phyloP scores from a whole-genome alignment of 2,113 vertebrate species.

The Empidonax alnorum region DNA sequence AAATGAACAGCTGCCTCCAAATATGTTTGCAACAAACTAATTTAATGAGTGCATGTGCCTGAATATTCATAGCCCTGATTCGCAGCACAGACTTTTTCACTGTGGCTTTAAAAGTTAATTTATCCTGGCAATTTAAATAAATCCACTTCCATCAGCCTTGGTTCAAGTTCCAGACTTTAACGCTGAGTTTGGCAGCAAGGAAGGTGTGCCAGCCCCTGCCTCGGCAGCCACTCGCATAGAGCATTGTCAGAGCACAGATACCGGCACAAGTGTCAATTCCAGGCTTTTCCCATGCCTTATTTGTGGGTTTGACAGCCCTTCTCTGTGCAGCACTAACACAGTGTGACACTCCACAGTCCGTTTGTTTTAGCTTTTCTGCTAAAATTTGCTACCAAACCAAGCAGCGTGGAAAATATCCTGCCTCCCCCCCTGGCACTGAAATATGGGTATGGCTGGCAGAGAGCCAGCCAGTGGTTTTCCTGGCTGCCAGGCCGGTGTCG shows the following conservation, averaged over 20 bases:
- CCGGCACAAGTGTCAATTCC: background rate
- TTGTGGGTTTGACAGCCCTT: background rate
- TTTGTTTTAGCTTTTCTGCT: constrained; percentile 26
- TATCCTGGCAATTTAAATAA: constrained; percentile 63
- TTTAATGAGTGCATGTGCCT: constrained; percentile 66
- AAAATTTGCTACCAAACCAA: background rate
- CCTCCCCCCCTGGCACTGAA: background rate
- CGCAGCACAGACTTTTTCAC: background rate
- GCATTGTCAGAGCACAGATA: background rate
- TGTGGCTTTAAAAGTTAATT: constrained; percentile 67
- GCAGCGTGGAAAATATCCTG: background rate
- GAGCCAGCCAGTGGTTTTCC: background rate
- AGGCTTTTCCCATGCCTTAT: background rate
- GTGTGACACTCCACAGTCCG: background rate
- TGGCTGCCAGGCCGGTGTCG: accelerated
- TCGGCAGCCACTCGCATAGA: background rate
- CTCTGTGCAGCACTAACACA: background rate
- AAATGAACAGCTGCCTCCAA: constrained; percentile 78
- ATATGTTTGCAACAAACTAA: constrained; percentile 71
- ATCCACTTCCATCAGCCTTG: constrained; percentile 3
- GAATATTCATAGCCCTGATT: constrained; percentile 71
- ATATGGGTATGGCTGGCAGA: background rate
- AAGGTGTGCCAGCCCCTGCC: background rate
- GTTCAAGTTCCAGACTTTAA: background rate
- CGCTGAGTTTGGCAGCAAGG: background rate